Conservation (phyloP, 2,888 invertebrate genomes). For the Ochropleura leucogaster region DNA sequence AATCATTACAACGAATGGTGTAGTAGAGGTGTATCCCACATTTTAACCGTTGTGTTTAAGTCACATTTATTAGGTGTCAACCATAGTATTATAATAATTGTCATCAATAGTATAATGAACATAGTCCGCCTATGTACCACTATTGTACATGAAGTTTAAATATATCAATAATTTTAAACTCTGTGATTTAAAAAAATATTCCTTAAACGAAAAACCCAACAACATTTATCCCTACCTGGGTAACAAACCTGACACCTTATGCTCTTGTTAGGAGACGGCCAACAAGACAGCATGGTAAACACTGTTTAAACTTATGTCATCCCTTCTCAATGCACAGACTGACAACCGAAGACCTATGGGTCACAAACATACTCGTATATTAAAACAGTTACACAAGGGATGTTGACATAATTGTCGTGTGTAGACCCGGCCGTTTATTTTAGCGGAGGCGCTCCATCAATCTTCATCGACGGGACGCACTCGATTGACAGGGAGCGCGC, state of each 20-base stretch:
- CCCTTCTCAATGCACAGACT: slow-evolving; percentile 1
- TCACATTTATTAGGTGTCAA: background rate
- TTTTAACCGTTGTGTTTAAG: background rate
- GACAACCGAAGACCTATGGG: slow-evolving; percentile 14
- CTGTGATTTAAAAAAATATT: background rate
- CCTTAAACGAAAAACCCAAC: background rate
- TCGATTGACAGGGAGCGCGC: slow-evolving; percentile 75
- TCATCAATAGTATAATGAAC: background rate
- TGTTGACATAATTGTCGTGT: slow-evolving; percentile 69
- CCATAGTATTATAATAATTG: background rate
- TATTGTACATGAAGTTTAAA: no score
- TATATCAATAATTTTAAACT: background rate
- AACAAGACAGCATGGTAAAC: background rate
- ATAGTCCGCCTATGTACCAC: no score
- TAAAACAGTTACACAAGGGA: slow-evolving; percentile 47
- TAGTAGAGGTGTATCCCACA: background rate
- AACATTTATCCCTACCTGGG: background rate
- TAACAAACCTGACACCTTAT: background rate
- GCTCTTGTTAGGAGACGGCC: background rate
- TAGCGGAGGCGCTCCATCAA: slow-evolving; percentile 73
- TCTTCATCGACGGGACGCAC: slow-evolving; percentile 76
- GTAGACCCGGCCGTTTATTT: slow-evolving; percentile 72
- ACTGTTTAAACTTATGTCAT: slow-evolving; percentile 4
- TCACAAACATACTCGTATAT: slow-evolving; percentile 41
- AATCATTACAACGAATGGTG: background rate